A percentile compares a stretch with the other conserved stretches of the same genome.
Evolutionary conservation across 2,797 vertebrate genomes (phyloP).

Genomic region (Cheirogaleus major): DNA sequence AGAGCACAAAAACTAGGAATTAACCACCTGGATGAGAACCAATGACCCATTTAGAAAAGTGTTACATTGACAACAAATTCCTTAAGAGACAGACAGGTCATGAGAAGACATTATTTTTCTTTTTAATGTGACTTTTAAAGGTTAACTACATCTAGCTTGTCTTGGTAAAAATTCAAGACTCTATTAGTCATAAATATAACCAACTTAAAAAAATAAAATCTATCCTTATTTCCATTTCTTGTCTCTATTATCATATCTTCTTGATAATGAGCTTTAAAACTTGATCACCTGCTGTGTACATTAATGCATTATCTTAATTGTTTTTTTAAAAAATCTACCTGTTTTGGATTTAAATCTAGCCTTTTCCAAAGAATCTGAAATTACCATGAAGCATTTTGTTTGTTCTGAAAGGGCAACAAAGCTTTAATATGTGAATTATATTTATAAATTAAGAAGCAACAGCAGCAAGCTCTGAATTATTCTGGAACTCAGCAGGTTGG

Average conservation of each 20-base stretch:
- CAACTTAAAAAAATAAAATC: constrained; percentile 2
- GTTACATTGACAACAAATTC: neutral
- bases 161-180: constrained; percentile 1
- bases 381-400: neutral
- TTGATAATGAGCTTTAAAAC: constrained; percentile 2
- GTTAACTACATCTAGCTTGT: neutral
- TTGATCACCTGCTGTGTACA: neutral
- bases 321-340: neutral
- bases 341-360: neutral
- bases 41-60: neutral
- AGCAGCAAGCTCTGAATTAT: constrained; percentile 34
- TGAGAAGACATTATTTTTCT: neutral
- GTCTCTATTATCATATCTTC: neutral
- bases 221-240: neutral
- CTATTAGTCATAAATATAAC: neutral
- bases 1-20: neutral
- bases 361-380: neutral
- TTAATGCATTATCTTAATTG: constrained; percentile 3
- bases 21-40: neutral
- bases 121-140: constrained; percentile 38
- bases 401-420: neutral
- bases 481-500: constrained; percentile 44
- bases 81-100: neutral
- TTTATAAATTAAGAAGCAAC: constrained; percentile 29
- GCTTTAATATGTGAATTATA: constrained; percentile 21